Evolutionary conservation across 2,113 vertebrate species (phyloP), one percentile per base, ranked within the genome.

Genomic region (Acrocephalus kingi): DNA sequence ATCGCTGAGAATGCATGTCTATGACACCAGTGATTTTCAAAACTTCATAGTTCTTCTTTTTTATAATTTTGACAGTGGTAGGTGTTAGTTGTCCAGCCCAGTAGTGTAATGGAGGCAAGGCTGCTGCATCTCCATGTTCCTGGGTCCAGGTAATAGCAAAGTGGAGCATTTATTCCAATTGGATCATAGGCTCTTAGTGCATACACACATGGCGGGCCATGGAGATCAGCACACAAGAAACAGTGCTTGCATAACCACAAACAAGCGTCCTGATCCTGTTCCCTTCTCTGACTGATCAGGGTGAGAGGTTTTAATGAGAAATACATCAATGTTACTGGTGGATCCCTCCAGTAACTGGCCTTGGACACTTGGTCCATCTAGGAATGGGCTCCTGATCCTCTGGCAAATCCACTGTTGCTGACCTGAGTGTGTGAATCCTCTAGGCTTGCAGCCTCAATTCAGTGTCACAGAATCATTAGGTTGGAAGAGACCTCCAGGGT

Each of bases 361-460:
- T 76, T 49, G 68, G 64, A 25, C 9, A 4, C 41, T 43, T 15
- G 6, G 14, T 84, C 18, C 56, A 0, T 43, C 62, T 28, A 61
- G 15, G 52, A 79, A 13, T 0, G 7, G 43, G 7, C 9, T 76
- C 1, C 68, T 76, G 43, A 22, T 75, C 28, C n/a, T 82, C 35
- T 46, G 22, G 15, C 75, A 18, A 39, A 39, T 64, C 18, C 16
- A 2, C 25, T 72, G 12, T 35, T 85, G 56, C 52, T 74, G 61
- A 27, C 28, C 43, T 67, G 51, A 20, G 3, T 1, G 0, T 61
- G 39, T 16, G 48, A 51, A 16, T 16, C 11, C 30, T 14, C 0
- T 1, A 59, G 28, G 10, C 25, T 46, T 81, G 28, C 31, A 63
- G 66, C 48, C 19, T 28, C 12, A 10, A 0, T 75, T 74, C 30